Evolutionary conservation across 2,113 vertebrate species (phyloP).

Genomic region (Chionomys nivalis): DNA sequence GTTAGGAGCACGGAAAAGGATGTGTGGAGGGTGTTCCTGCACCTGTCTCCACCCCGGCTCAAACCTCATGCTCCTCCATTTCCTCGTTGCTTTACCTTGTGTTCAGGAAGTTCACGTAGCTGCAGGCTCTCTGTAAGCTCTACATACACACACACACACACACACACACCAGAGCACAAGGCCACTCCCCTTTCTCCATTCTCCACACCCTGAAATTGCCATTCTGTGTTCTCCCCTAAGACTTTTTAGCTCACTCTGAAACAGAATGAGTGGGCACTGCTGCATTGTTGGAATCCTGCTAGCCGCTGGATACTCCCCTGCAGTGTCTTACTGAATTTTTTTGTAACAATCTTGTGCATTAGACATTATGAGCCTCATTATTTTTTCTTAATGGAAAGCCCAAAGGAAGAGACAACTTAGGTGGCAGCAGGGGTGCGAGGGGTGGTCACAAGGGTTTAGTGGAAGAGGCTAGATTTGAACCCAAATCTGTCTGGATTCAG

Average conservation of each 20-base stretch:
- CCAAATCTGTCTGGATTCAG: neutral
- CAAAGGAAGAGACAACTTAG: neutral
- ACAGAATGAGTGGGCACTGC: neutral
- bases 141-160: too few relatives aligned
- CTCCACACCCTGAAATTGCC: neutral
- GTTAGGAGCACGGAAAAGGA: neutral
- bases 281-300: too few relatives aligned
- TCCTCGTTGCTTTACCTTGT: neutral
- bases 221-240: neutral
- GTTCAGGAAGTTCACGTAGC: neutral
- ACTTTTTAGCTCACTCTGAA: neutral
- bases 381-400: neutral
- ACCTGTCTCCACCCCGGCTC: too few relatives aligned
- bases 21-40: neutral
- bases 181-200: neutral
- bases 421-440: neutral
- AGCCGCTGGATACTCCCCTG: neutral
- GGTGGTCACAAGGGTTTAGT: neutral
- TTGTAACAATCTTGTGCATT: neutral
- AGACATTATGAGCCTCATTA: neutral
- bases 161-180: neutral
- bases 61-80: neutral
- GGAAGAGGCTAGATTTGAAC: neutral
- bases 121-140: neutral
- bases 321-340: neutral